Evolutionary conservation across 1,140 invertebrate genomes (phyloP).

Genomic region (Agrypnia vestita): DNA sequence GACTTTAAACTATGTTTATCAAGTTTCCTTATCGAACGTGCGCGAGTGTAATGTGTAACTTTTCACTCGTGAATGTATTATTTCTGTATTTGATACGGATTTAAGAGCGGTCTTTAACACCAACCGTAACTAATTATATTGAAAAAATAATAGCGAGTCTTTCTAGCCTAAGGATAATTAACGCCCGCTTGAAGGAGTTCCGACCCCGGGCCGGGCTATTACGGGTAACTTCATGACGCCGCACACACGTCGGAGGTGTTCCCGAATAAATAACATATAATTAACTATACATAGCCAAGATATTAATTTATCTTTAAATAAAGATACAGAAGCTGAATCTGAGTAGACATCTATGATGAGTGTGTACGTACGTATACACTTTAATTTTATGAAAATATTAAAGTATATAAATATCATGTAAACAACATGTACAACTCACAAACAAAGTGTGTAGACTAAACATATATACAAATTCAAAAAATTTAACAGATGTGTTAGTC

Average conservation of each 20-base stretch:
- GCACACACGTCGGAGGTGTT: background rate
- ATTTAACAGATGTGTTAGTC: background rate
- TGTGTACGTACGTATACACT: background rate
- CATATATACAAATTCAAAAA: too few species aligned
- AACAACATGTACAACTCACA: too few species aligned
- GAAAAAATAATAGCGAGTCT: constrained; percentile 25
- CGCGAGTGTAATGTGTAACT: constrained; percentile 10
- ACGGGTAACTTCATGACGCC: background rate
- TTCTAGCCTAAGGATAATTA: constrained; percentile 11
- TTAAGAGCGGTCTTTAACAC: constrained; percentile 14
- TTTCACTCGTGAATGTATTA: constrained; percentile 22
- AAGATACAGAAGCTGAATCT: background rate
- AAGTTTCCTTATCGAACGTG: constrained; percentile 10
- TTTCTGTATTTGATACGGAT: constrained; percentile 17
- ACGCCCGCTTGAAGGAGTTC: constrained; percentile 5
- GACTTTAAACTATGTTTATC: constrained; percentile 8
- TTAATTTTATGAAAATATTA: background rate
- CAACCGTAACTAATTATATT: constrained; percentile 18
- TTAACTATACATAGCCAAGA: constrained; percentile 9
- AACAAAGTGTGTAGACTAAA: too few species aligned
- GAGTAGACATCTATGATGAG: background rate
- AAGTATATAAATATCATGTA: too few species aligned
- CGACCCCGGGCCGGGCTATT: background rate
- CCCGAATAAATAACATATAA: constrained; percentile 20
- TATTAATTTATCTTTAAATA: background rate